These are phyloP conservation scores for Leptonema lineaticorne DNA, from an alignment of 1,140 invertebrate genomes.

Conservation along the genomic window DNA sequence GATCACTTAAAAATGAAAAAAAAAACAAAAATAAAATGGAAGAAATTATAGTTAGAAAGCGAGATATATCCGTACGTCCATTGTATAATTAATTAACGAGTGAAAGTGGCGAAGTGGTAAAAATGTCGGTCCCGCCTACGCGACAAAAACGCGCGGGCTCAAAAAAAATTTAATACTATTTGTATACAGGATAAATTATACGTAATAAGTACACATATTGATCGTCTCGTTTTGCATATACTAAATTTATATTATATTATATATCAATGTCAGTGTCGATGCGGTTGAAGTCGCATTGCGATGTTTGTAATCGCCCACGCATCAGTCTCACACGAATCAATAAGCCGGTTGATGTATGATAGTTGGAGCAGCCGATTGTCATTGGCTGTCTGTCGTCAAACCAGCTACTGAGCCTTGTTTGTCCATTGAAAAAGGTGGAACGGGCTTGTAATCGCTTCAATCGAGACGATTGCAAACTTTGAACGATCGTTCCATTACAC, in stretches of 20 bases:
- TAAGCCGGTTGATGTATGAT: conserved; percentile 9
- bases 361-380: conserved; percentile 8
- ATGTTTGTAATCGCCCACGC: conserved; percentile 8
- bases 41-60: too few species aligned
- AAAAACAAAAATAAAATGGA: too few species aligned
- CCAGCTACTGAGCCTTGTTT: conserved; percentile 6
- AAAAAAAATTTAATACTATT: too few species aligned
- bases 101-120: conserved; percentile 2
- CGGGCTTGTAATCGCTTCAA: too few species aligned
- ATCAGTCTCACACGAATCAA: conserved; percentile 14
- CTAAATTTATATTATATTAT: background rate
- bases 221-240: too few species aligned
- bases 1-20: too few species aligned
- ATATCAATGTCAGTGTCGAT: background rate
- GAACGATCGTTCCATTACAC: conserved; percentile 51
- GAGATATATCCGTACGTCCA: background rate
- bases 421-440: background rate
- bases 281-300: background rate
- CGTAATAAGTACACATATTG: too few species aligned
- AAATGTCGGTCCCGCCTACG: background rate
- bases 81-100: conserved; percentile 12
- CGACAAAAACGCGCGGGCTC: background rate
- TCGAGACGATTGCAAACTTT: conserved; percentile 47
- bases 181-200: too few species aligned
- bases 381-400: conserved; percentile 21